Evolutionary conservation across 2,888 invertebrate species (phyloP), one percentile per base, ranked within the genome.

Genomic region (Eremobia ochroleuca): DNA sequence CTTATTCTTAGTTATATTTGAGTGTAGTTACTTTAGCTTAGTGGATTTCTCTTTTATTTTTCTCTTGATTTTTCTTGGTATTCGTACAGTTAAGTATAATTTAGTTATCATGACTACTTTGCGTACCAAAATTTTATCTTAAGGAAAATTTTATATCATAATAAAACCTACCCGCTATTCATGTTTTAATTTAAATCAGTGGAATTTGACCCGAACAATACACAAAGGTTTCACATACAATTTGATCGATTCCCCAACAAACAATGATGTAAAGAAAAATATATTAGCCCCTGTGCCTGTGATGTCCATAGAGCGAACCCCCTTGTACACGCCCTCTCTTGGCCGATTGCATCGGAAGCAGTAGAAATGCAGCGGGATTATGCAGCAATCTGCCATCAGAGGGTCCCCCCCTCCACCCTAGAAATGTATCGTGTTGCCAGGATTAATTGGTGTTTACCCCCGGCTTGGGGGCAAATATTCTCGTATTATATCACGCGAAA

Each of bases 381-480:
- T 93, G 94, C 94, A 94, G 93, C 95, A 95, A 95, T 96, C 95
- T 95, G 94, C 92, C 92, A 88, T 87, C 89, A 89, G 92, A 92
- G 92, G 82, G 92, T 89, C 87, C 88, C 92, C 92, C 93, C 93
- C 91, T 85, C 88, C 80, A 73, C 89, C 91, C 88, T 85, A 83
- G 87, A 87, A 90, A 91, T 91, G 93, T 95, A 96, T 96, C 96
- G 93, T 92, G 94, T 96, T 94, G 94, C 96, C 92, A 92, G 94
- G 95, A 96, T 97, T 96, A 96, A 97, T 97, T 96, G 96, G 91
- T 94, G 94, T 95, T 96, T 95, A 93, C 95, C 95, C 95, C 94
- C 88, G 85, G 92, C 91, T 88, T 85, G 88, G 85, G 92, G 93
- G 92, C 93, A 92, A 93, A 93, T 93, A 93, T 93, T 92, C 91